Evolutionary conservation across 2,113 vertebrate species (phyloP).

Genomic region (Pollimyrus isidori): DNA sequence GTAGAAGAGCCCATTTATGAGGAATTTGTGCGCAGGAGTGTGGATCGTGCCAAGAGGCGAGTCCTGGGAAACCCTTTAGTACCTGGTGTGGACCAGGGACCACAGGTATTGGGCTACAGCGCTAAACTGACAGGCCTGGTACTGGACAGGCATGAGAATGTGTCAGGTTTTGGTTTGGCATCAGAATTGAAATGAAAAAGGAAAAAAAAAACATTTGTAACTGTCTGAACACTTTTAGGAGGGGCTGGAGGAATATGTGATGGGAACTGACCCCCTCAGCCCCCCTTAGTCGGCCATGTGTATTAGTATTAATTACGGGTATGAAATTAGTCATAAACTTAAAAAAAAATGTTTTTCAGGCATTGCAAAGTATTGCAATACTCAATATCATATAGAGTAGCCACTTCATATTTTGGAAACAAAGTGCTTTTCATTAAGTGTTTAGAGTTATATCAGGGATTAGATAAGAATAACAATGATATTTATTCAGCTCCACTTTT

Average conservation of each 20-base stretch:
- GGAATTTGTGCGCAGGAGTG: slow-evolving; percentile 70
- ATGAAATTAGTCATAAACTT: not conserved
- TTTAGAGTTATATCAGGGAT: not conserved
- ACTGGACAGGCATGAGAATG: not conserved
- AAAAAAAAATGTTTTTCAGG: not conserved
- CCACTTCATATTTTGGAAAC: not conserved
- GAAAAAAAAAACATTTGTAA: not conserved
- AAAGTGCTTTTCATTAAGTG: not conserved
- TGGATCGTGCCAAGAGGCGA: slow-evolving; percentile 65
- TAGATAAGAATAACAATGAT: not conserved
- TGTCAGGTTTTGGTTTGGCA: not conserved
- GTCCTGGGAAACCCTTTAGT: slow-evolving; percentile 70
- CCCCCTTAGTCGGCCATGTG: not conserved
- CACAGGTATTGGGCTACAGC: slow-evolving; percentile 58
- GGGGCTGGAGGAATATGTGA: not conserved
- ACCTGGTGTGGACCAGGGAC: slow-evolving; percentile 68
- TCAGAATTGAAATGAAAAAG: not conserved
- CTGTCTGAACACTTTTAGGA: not conserved
- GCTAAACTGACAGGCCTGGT: not conserved
- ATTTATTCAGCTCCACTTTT: not conserved
- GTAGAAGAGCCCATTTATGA: slow-evolving; percentile 79
- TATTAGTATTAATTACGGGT: not conserved
- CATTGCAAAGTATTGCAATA: not conserved
- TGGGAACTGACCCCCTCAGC: not conserved
- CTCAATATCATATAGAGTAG: not conserved